Evolutionary conservation across 2,113 vertebrate species (phyloP).

Genomic region (Monarcha castaneiventris): DNA sequence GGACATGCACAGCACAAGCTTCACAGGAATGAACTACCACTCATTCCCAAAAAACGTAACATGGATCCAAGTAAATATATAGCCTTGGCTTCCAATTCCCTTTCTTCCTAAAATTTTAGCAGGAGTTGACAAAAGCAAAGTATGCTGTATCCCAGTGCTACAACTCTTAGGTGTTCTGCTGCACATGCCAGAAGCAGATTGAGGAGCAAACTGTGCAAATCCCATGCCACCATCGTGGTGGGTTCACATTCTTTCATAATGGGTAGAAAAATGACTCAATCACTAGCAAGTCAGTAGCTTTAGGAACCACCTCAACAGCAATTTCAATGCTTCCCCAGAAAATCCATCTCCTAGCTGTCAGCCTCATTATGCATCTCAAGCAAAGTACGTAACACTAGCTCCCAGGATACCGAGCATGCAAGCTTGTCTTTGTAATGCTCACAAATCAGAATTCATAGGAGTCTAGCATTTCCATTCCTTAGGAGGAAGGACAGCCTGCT

Average conservation of each 20-base stretch:
- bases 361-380: not conserved
- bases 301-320: not conserved
- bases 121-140: not conserved
- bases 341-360: not conserved
- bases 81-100: not conserved
- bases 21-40: not conserved
- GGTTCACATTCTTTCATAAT: not conserved
- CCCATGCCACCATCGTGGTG: rapidly evolving
- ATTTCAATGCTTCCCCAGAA: not conserved
- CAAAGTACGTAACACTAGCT: not conserved
- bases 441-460: not conserved
- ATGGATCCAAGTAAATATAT: not conserved
- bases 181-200: not conserved
- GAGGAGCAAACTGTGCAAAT: not conserved
- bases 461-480: not conserved
- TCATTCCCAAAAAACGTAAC: not conserved
- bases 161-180: not conserved
- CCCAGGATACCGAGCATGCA: not conserved
- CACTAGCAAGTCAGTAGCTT: not conserved
- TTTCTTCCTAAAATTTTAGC: not conserved
- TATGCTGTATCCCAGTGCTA: not conserved
- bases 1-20: rapidly evolving
- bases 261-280: not conserved
- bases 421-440: not conserved
- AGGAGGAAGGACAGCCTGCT: not conserved